Conservation (phyloP, 2,888 invertebrate genomes). For the Nebria salina region DNA sequence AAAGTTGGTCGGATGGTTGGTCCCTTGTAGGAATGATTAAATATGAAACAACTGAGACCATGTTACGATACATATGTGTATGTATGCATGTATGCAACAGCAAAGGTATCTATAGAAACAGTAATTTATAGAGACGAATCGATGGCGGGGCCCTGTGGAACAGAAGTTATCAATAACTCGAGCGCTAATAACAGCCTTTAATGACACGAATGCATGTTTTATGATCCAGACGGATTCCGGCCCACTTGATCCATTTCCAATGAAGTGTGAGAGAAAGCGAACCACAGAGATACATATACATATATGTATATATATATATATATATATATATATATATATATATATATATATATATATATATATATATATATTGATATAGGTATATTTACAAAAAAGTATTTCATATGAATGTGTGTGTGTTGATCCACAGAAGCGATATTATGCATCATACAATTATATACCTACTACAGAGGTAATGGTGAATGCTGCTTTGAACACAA, state of each 20-base stretch:
- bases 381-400: background rate
- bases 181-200: slow-evolving; percentile 62
- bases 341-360: no score
- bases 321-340: no score
- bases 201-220: slow-evolving; percentile 62
- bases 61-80: background rate
- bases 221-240: slow-evolving; percentile 52
- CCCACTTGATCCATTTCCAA: slow-evolving; percentile 40
- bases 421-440: background rate
- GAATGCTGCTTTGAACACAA: background rate
- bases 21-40: background rate
- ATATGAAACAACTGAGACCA: background rate
- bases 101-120: background rate
- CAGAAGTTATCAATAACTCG: slow-evolving; percentile 63
- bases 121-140: slow-evolving; percentile 61
- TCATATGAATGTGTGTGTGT: background rate
- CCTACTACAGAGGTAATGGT: background rate
- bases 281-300: background rate
- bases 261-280: slow-evolving; percentile 24
- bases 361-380: no score
- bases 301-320: no score
- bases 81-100: background rate
- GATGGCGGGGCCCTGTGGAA: slow-evolving; percentile 56
- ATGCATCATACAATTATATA: no score
- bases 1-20: background rate